Evolutionary conservation across 2,888 invertebrate genomes (phyloP), one percentile per base, ranked within the genome.

Genomic region (Drosophila hawaiiensis): DNA sequence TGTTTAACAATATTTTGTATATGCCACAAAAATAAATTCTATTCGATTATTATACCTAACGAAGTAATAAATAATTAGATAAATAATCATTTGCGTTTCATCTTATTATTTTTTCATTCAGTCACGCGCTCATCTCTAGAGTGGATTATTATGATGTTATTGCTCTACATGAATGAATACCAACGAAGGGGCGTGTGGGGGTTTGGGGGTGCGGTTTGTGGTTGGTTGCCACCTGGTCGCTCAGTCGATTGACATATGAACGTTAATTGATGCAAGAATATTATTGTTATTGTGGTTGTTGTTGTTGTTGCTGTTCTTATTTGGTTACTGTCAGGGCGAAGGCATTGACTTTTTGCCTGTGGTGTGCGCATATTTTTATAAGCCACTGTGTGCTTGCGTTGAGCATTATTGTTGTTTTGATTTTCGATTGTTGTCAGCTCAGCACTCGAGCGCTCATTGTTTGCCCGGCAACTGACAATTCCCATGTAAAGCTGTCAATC

Each of bases 291-390:
- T 22, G 14, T 47, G 22, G n/a, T 50, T 61, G 29, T 47, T 49
- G 19, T 47, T 53, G 31, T 37, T 64, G 29, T 49, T 47, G 43
- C 64, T 71, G 56, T 41, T 41, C 9, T 61, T 41, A 22, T 56
- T 39, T 25, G 59, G 53, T 35, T 39, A 4, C 37, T 43, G 55
- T n/a, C 37, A 33, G 29, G 41, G 49, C 55, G 14, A 70, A 84
- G 84, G 76, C 80, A 87, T 78, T 87, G 87, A 87, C 85, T 87
- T 72, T 65, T 50, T 82, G 78, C 73, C 78, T 84, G 76, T 84
- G 82, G 61, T 80, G 80, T 75, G 64, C 70, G 55, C 55, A 72
- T 55, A 72, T 73, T 77, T 83, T 71, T 73, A 55, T 69, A 73
- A 74, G 61, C 47, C 54, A 88, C 72, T 77, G 74, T 72, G 16